Evolutionary conservation across 2,888 invertebrate species (phyloP), one percentile per base, ranked within the genome.

Genomic region (Bhutanitis thaidina): DNA sequence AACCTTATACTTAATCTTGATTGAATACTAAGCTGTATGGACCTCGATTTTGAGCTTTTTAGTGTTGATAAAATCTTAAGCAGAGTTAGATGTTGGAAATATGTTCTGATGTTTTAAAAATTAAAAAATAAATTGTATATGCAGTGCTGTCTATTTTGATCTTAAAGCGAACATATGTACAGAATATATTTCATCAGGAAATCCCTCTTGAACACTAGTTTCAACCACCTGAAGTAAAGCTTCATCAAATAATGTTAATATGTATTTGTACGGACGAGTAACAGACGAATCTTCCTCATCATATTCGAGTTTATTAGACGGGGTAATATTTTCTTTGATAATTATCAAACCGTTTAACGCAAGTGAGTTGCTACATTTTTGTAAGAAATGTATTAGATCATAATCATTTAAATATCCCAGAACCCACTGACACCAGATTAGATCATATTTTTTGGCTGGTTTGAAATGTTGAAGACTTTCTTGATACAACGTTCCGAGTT

Each of bases 391-490:
- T 16, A 97, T 80, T 36, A 98, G 90, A 84, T 99, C 95, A 8
- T 91, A 90, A 76, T 99, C 96, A 1, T 94, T 94, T 39, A 99
- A 85, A 75, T 98, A 95, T 0, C 96, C 95, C 13, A 96, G 80
- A 7, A 99, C 98, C 98, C 99, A 99, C 73, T 99, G 99, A 64
- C 94, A 93, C 99, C 99, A 99, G 63, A 99, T 95, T 8, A 98
- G 90, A 76, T 99, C 97, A 77, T 99, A 99, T 56, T 91, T 92
- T 32, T 91, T 87, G 54, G 91, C 89, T 0, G 97, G 96, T n/a
- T 81, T 80, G 74, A 98, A 99, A 65, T 95, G 88, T 81, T 99
- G 98, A 48, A 99, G 89, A 61, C 95, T 95, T 10, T 91, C 74
- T 55, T 93, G 91, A 79, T 92, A 94, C 61, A 94, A 90, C 54